Percentiles rank a stretch among this genome's conserved stretches.
Evolutionary conservation across 2,113 vertebrate genomes (phyloP).

Genomic region (Acanthochromis polyacanthus): DNA sequence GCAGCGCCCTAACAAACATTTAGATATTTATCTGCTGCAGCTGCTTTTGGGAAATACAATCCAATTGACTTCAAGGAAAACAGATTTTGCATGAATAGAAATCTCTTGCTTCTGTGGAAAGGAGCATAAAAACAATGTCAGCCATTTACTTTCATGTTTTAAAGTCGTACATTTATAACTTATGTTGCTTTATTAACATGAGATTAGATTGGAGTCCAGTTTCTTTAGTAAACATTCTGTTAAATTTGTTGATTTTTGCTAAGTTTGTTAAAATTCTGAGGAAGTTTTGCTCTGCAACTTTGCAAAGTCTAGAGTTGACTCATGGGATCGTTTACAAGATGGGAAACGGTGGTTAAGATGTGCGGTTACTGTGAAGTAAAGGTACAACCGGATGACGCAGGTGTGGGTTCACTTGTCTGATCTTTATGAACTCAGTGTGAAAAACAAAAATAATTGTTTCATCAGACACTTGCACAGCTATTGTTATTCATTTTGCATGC

Average conservation of each 20-base stretch:
- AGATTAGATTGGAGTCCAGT: too few relatives aligned
- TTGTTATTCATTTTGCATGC: too few relatives aligned
- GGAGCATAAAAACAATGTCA: neutral
- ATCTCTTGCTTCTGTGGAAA: neutral
- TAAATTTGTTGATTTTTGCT: neutral
- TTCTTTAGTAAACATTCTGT: neutral
- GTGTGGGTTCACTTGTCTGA: fast-evolving
- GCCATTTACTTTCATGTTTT: too few relatives aligned
- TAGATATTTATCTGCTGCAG: constrained; percentile 34
- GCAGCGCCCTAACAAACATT: constrained; percentile 20
- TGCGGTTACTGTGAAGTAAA: neutral
- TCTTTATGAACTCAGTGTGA: neutral
- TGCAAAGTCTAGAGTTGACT: constrained; percentile 15
- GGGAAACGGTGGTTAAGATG: neutral
- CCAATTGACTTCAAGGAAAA: neutral
- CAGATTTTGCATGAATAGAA: neutral
- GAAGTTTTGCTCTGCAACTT: neutral
- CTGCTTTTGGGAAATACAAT: constrained; percentile 23
- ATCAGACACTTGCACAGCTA: too few relatives aligned
- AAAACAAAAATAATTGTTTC: neutral
- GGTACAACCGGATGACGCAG: neutral
- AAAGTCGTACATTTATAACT: too few relatives aligned
- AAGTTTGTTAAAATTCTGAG: too few relatives aligned
- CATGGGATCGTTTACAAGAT: neutral
- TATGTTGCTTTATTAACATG: too few relatives aligned